Percentiles rank a stretch among this genome's conserved stretches.
Evolutionary conservation across 2,797 vertebrate genomes (phyloP).

Genomic region (Hipposideros larvatus): DNA sequence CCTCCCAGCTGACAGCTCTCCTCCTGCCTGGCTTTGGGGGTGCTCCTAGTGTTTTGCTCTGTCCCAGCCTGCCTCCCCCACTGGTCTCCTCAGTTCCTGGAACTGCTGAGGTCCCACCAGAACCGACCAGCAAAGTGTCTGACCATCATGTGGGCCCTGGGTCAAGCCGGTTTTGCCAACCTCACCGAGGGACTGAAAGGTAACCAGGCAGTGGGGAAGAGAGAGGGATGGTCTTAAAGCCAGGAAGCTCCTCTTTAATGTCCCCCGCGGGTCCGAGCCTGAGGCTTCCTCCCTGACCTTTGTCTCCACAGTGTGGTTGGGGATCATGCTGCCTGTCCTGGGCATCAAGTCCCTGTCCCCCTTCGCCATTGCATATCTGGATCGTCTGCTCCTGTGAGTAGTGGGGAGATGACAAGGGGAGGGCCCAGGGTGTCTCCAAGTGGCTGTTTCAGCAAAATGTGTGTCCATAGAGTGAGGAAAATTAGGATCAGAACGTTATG

Average conservation of each 20-base stretch:
- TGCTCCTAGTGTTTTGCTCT: not conserved
- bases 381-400: slow-evolving; percentile 96
- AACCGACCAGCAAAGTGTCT: slow-evolving; percentile 94
- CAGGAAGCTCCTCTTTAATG: not conserved
- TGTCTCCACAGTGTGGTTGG: slow-evolving; percentile 94
- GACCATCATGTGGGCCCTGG: slow-evolving; percentile 97
- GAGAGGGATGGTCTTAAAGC: not conserved
- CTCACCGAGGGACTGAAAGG: slow-evolving; percentile 96
- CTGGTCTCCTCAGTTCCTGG: slow-evolving; percentile 91
- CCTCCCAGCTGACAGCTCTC: not conserved
- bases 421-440: slow-evolving; percentile 1
- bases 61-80: not conserved
- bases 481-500: not conserved
- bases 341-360: slow-evolving; percentile 95
- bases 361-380: slow-evolving; percentile 95
- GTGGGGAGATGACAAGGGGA: not conserved
- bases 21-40: not conserved
- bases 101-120: slow-evolving; percentile 94
- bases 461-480: slow-evolving; percentile 41
- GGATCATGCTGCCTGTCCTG: slow-evolving; percentile 97
- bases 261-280: not conserved
- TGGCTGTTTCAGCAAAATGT: slow-evolving; percentile 15
- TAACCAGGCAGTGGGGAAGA: slow-evolving; percentile 78
- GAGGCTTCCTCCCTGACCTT: not conserved
- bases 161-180: slow-evolving; percentile 94